A percentile compares a stretch with the other conserved stretches of the same genome.
Evolutionary conservation across 2,113 vertebrate species (phyloP).

Genomic region (Cyanoderma ruficeps): DNA sequence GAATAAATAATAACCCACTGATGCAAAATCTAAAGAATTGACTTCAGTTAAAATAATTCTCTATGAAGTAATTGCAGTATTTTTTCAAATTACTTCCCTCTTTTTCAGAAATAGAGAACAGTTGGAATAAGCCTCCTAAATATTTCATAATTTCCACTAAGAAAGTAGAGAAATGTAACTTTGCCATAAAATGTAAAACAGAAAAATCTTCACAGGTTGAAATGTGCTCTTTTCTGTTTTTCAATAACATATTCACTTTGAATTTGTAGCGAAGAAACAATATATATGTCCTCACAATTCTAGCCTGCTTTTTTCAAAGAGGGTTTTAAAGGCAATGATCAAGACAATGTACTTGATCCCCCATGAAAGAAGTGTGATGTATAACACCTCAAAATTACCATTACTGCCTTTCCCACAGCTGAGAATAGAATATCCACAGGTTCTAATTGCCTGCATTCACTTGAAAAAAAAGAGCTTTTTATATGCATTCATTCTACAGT

Average conservation of each 20-base stretch:
- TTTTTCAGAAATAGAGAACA: neutral
- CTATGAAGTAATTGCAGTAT: neutral
- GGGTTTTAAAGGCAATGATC: neutral
- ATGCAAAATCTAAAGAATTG: neutral
- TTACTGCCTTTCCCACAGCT: neutral
- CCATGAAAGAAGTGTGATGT: neutral
- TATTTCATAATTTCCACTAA: neutral
- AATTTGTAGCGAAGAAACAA: neutral
- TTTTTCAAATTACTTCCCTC: neutral
- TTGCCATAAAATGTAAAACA: neutral
- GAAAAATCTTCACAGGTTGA: neutral
- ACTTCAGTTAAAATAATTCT: neutral
- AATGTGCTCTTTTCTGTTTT: neutral
- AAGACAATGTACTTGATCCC: neutral
- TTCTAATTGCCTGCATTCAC: neutral
- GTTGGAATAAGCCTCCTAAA: neutral
- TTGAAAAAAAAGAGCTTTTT: neutral
- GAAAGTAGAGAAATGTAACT: neutral
- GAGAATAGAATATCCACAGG: neutral
- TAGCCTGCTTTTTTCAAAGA: neutral
- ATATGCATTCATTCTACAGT: neutral
- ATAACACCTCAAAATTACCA: neutral
- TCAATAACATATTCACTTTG: neutral
- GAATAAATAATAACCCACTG: neutral
- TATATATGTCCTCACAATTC: neutral